phyloP scores from a whole-genome alignment of 1,140 invertebrate species.

The Penaeus japonicus region DNA sequence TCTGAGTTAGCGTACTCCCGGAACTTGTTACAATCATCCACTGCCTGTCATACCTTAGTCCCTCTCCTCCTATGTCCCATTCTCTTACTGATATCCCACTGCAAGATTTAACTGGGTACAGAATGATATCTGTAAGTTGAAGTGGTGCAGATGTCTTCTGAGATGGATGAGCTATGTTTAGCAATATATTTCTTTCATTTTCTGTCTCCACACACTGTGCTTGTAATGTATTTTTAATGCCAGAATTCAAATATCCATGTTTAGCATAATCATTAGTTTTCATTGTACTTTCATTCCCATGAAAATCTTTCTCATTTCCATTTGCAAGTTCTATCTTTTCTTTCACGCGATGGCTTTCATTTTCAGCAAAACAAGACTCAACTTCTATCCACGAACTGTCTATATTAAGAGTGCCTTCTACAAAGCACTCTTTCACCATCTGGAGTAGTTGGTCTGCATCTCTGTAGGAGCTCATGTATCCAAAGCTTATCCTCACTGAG shows the following conservation, averaged over 20 bases:
- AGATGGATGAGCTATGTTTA: not conserved
- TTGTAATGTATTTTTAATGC: too few species aligned
- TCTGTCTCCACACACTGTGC: not conserved
- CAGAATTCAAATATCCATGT: too few species aligned
- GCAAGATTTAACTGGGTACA: constrained; percentile 96
- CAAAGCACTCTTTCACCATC: constrained; percentile 76
- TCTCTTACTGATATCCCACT: constrained; percentile 70
- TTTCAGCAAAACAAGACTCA: constrained; percentile 60
- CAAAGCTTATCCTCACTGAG: constrained; percentile 90
- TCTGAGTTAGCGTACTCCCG: constrained; percentile 87
- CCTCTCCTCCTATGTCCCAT: constrained; percentile 79
- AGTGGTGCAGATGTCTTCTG: constrained; percentile 8
- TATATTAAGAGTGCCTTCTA: constrained; percentile 46
- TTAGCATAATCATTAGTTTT: too few species aligned
- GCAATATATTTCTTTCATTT: not conserved
- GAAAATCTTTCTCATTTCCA: not conserved
- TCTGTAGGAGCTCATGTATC: constrained; percentile 82
- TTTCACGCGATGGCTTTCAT: constrained; percentile 65
- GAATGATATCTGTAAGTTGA: constrained; percentile 73
- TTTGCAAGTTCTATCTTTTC: not conserved
- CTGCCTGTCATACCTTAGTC: constrained; percentile 86
- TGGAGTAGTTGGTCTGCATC: constrained; percentile 78
- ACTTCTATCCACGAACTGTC: constrained; percentile 43
- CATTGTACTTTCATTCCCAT: not conserved
- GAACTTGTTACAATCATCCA: constrained; percentile 85